Conservation (phyloP, 2,113 vertebrate genomes). For the Machaerirhynchus nigripectus region DNA sequence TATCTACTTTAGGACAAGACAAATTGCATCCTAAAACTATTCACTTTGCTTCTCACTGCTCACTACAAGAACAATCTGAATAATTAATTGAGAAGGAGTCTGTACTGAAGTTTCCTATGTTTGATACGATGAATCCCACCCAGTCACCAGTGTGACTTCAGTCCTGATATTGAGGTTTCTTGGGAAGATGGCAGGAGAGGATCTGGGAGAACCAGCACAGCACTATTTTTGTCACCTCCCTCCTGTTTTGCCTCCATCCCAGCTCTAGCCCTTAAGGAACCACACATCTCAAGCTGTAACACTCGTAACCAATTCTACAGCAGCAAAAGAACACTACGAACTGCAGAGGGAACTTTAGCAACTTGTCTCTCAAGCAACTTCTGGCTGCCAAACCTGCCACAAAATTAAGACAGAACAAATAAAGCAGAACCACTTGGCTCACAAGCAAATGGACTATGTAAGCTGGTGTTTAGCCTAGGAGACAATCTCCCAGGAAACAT, state of each 20-base stretch:
- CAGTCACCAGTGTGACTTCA: not conserved
- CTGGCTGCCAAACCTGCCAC: not conserved
- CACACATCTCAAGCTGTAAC: not conserved
- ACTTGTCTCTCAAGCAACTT: not conserved
- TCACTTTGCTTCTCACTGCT: not conserved
- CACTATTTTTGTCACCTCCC: not conserved
- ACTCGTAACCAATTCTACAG: not conserved
- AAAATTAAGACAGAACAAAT: not conserved
- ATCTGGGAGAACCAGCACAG: not conserved
- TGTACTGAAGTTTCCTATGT: not conserved
- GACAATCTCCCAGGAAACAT: not conserved
- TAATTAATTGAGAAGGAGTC: not conserved
- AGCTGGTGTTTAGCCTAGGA: not conserved
- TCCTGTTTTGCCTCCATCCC: not conserved
- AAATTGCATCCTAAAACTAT: not conserved
- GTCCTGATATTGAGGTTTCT: not conserved
- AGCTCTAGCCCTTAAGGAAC: not conserved
- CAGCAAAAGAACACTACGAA: not conserved
- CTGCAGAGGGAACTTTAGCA: not conserved
- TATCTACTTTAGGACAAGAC: not conserved
- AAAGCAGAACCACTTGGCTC: not conserved
- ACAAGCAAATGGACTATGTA: not conserved
- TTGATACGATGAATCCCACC: not conserved
- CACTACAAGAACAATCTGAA: not conserved
- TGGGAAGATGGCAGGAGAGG: not conserved